These are phyloP conservation scores for Crypturellus undulatus DNA, from an alignment of 2,113 vertebrate genomes.

Conservation along the genomic window DNA sequence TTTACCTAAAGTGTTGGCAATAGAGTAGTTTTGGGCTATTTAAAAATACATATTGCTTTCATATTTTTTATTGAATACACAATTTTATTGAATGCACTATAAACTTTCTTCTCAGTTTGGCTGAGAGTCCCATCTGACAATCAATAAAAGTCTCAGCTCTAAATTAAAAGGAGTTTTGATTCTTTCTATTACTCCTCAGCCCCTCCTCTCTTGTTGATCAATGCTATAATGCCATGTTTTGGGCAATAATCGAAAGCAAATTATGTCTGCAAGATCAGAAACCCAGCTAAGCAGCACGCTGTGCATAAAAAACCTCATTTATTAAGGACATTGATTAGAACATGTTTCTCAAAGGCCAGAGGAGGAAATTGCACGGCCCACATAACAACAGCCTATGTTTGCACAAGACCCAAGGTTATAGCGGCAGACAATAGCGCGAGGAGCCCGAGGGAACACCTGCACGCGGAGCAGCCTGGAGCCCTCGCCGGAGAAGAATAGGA, in stretches of 20 bases:
- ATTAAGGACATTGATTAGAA: neutral
- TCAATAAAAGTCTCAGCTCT: neutral
- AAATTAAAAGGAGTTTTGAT: neutral
- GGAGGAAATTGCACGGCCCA: neutral
- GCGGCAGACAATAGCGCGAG: neutral
- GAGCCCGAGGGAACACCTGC: neutral
- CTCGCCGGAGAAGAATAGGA: constrained; percentile 37
- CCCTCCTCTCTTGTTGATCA: neutral
- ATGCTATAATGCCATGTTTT: neutral
- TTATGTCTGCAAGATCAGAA: neutral
- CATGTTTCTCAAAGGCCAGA: neutral
- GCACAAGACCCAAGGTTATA: neutral
- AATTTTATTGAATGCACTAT: neutral
- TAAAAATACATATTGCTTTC: neutral
- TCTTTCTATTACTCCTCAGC: neutral
- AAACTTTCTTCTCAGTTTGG: neutral
- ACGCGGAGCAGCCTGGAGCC: neutral
- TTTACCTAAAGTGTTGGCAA: neutral
- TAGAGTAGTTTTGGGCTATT: neutral
- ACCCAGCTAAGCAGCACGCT: rapidly evolving
- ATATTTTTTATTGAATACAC: neutral
- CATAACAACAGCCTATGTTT: constrained; percentile 18
- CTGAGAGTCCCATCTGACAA: neutral
- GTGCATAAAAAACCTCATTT: neutral
- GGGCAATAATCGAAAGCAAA: neutral